A percentile compares a stretch with the other conserved stretches of the same genome.
phyloP scores from a whole-genome alignment of 23 tunicate species.

The Trididemnum miniatum region DNA sequence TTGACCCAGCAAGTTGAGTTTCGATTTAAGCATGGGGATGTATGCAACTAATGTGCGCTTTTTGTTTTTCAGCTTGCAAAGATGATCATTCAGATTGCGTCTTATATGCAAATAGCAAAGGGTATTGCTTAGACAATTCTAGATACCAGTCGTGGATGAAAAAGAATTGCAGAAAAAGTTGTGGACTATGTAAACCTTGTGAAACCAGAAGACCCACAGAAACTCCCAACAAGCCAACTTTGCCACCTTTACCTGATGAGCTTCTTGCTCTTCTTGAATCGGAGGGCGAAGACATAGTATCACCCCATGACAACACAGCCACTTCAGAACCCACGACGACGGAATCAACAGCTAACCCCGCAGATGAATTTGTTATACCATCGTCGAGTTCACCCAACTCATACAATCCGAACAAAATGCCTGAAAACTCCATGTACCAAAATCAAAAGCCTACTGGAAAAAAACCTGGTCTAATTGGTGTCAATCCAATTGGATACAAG shows the following conservation, averaged over 20 bases:
- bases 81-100: neutral
- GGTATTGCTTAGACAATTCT: neutral
- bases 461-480: no score
- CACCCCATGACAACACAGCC: neutral
- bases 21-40: no score
- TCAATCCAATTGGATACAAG: no score
- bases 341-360: neutral
- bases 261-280: neutral
- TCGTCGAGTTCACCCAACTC: no score
- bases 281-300: neutral
- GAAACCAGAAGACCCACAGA: neutral
- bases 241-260: neutral
- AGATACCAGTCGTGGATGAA: neutral
- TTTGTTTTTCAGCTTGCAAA: neutral
- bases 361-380: no score
- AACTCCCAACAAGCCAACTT: neutral
- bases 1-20: neutral
- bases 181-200: conserved; percentile 3
- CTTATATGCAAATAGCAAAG: neutral
- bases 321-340: neutral
- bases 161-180: conserved; percentile 1
- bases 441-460: no score
- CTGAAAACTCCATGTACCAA: no score
- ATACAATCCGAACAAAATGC: no score
- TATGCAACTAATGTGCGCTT: no score